Conservation (phyloP, 2,113 vertebrate genomes). For the Pollimyrus isidori region DNA sequence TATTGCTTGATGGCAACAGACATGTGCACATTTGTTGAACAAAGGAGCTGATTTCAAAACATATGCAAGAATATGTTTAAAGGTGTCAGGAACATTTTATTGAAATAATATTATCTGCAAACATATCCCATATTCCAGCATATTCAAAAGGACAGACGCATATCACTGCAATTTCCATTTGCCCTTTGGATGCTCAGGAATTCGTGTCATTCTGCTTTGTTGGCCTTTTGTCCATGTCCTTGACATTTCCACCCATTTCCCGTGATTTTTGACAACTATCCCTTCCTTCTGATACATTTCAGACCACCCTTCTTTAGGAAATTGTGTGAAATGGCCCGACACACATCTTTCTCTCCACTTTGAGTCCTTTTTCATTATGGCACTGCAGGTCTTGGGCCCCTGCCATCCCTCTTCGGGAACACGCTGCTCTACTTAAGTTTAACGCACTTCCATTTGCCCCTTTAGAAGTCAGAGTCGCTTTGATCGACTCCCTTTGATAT, state of each 20-base stretch:
- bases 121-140: neutral
- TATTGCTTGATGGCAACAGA: neutral
- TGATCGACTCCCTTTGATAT: constrained; percentile 4
- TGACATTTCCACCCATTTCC: neutral
- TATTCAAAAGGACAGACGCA: neutral
- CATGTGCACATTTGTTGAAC: neutral
- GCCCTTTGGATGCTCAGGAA: neutral
- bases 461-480: neutral
- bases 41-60: neutral
- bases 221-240: neutral
- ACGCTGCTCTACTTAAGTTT: constrained; percentile 3
- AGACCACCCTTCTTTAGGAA: neutral
- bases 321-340: neutral
- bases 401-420: neutral
- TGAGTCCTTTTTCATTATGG: neutral
- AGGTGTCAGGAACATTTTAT: neutral
- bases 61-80: neutral
- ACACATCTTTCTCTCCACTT: neutral
- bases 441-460: neutral
- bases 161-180: neutral
- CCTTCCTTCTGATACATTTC: neutral
- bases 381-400: neutral
- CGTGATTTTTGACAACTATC: neutral
- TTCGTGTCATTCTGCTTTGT: neutral
- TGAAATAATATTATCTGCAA: neutral